Conservation (phyloP, 2,113 vertebrate genomes). For the Heliornis fulica region DNA sequence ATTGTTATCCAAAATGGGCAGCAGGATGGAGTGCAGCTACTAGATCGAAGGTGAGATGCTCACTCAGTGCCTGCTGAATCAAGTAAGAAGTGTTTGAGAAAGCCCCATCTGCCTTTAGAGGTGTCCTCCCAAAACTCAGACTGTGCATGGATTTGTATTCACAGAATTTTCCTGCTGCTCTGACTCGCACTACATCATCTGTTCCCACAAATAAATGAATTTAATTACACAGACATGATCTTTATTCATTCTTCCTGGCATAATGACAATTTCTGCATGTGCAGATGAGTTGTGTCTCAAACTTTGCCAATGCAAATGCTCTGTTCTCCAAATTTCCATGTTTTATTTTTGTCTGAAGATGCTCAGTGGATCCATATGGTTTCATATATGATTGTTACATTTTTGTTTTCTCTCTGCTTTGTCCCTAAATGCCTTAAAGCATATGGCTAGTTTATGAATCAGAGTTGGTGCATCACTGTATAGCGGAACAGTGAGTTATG, state of each 20-base stretch:
- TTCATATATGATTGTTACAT: background rate
- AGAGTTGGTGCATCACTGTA: background rate
- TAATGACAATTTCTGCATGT: background rate
- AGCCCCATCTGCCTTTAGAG: background rate
- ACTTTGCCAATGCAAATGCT: background rate
- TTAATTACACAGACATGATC: background rate
- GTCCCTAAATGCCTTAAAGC: background rate
- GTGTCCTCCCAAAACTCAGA: background rate
- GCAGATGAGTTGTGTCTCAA: background rate
- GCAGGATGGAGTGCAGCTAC: background rate
- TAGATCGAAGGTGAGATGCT: background rate
- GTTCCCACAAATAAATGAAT: background rate
- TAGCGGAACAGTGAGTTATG: rapidly evolving
- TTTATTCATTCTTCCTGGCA: background rate
- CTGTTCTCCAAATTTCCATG: background rate
- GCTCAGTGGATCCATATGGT: background rate
- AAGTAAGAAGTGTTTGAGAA: background rate
- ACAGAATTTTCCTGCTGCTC: background rate
- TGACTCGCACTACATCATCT: background rate
- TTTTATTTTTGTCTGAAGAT: background rate
- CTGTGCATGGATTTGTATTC: background rate
- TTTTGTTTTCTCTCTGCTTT: background rate
- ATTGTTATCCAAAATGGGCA: background rate
- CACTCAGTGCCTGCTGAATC: background rate
- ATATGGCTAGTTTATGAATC: background rate